phyloP scores from a whole-genome alignment of 1,140 invertebrate species.

The Hylaeus anthracinus region DNA sequence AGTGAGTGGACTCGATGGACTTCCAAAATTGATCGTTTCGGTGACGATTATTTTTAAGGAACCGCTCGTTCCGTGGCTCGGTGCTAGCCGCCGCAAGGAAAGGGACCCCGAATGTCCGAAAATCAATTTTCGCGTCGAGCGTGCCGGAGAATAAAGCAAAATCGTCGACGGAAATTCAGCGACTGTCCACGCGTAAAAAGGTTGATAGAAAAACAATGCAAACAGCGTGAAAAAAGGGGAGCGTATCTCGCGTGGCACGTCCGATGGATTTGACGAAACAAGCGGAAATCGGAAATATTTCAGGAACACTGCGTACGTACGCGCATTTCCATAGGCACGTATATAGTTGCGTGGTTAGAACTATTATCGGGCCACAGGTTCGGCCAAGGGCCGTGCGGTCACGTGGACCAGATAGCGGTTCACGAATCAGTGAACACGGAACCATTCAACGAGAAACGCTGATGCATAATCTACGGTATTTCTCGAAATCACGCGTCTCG shows the following conservation, averaged over 20 bases:
- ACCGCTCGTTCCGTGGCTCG: too few relatives aligned
- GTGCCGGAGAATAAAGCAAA: too few relatives aligned
- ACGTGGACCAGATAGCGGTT: conserved; percentile 60
- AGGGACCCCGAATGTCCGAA: too few relatives aligned
- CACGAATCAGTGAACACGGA: conserved; percentile 58
- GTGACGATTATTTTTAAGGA: too few relatives aligned
- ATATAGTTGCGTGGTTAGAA: conserved; percentile 46
- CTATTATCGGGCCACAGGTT: conserved; percentile 51
- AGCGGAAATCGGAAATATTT: conserved; percentile 1
- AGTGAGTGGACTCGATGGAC: too few relatives aligned
- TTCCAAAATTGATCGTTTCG: too few relatives aligned
- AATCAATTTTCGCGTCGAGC: too few relatives aligned
- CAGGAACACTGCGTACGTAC: neutral
- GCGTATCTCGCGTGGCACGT: neutral
- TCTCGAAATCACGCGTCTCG: conserved; percentile 51
- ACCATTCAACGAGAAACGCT: conserved; percentile 52
- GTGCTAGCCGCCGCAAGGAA: too few relatives aligned
- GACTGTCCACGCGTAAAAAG: too few relatives aligned
- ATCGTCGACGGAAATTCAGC: too few relatives aligned
- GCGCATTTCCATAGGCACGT: conserved; percentile 15
- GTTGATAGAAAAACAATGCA: neutral
- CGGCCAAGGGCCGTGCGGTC: conserved; percentile 51
- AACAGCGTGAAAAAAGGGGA: neutral
- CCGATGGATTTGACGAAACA: neutral
- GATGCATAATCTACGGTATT: conserved; percentile 62